Percentiles rank a stretch among this genome's conserved stretches.
phyloP scores from a whole-genome alignment of 2,113 vertebrate species.

The Cyanoramphus novaezelandiae region DNA sequence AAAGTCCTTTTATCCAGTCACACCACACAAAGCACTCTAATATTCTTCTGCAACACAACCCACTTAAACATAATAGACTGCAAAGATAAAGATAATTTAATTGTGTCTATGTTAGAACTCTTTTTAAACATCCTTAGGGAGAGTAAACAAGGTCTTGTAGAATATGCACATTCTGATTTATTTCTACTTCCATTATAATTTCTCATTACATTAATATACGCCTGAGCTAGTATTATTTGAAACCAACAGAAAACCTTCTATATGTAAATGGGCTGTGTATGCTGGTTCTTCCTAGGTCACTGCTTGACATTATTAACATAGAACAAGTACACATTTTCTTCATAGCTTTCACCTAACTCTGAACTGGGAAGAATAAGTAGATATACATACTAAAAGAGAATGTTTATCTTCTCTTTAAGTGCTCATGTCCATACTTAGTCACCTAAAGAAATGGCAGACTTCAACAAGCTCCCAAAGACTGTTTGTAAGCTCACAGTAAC shows the following conservation, averaged over 20 bases:
- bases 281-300: not conserved
- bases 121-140: not conserved
- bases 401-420: not conserved
- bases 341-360: not conserved
- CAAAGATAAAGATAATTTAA: not conserved
- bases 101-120: not conserved
- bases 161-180: not conserved
- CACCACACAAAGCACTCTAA: not conserved
- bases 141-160: not conserved
- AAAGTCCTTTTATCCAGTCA: not conserved
- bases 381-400: not conserved
- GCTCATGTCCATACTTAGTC: constrained; percentile 17
- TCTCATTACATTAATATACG: not conserved
- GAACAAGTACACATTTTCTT: not conserved
- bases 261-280: not conserved
- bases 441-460: not conserved
- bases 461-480: not conserved
- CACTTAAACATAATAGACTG: not conserved
- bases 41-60: not conserved
- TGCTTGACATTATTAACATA: not conserved
- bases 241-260: not conserved
- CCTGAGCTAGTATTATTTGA: not conserved
- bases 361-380: not conserved
- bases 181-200: not conserved
- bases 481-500: not conserved